Base-by-base conservation (phyloP, 2,888 invertebrate species). In the Ectobius pallidus region DNA sequence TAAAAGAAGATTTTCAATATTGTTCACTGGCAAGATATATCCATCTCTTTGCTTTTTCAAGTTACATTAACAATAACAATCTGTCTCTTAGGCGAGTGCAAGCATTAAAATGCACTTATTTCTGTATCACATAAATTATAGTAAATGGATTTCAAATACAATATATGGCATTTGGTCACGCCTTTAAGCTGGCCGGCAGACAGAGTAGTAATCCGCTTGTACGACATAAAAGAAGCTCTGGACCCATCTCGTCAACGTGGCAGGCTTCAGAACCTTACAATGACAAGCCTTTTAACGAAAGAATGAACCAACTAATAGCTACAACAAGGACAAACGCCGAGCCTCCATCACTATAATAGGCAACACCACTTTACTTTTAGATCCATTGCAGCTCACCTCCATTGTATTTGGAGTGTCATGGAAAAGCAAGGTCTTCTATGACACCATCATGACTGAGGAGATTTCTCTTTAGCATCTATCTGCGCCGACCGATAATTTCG, bases 261-360 rank as follows among this genome's bases (percentile, higher is more conserved):
- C 58, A 58, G 58, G 18, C 27, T 52, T 52, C 25, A 14, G 14
- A n/a, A 9, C 58, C 22, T 11, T 34, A 62, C 62, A 62, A 27
- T 65, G 65, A 65, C 65, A 65, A 65, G 65, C 44, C 65, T 65
- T 65, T 65, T 65, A 65, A 46, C 46, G 65, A 46, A 44, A 65
- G 65, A 65, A 65, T 65, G 65, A 30, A 44, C 44, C 65, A 27
- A 27, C 65, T 65, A 65, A 65, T 65, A 65, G 65, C 58, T 3
- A 14, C 2, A 16, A 22, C 32, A 58, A 11, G 46, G 46, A 46
- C 46, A 46, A n/a, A 46, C 46, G 46, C 27, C 34, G 11, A 34
- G 34, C 6, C 6, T 58, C 58, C 58, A 30, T 58, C 58, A 30
- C 27, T 27, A 32, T 58, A 58, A 58, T 58, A 25, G 58, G 25